These are phyloP conservation scores for Stramonita haemastoma DNA, from an alignment of 2,888 invertebrate species.

Conservation along the genomic window DNA sequence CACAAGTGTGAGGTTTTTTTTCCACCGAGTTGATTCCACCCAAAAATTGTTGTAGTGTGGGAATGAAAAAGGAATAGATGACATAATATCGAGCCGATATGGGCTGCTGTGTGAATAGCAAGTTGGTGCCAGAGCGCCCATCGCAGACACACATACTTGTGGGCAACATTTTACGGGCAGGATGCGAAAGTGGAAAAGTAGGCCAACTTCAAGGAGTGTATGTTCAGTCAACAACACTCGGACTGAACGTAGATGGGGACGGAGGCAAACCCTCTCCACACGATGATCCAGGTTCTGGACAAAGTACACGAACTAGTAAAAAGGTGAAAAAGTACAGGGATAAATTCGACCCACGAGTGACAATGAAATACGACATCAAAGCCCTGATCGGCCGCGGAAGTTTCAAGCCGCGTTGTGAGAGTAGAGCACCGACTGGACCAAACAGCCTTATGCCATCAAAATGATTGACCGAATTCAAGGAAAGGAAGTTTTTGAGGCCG, in stretches of 20 bases:
- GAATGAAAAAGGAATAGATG: neutral
- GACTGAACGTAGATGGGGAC: slow-evolving; percentile 49
- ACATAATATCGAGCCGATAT: neutral
- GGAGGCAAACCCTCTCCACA: slow-evolving; percentile 32
- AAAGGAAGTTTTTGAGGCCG: slow-evolving; percentile 79
- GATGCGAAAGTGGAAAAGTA: slow-evolving; percentile 56
- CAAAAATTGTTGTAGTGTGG: neutral
- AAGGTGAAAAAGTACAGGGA: slow-evolving; percentile 75
- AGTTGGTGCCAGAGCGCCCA: slow-evolving; percentile 72
- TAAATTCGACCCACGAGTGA: slow-evolving; percentile 78
- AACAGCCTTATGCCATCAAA: slow-evolving; percentile 79
- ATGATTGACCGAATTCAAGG: slow-evolving; percentile 78
- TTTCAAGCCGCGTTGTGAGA: slow-evolving; percentile 78
- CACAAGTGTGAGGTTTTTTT: neutral
- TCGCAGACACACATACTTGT: slow-evolving; percentile 64
- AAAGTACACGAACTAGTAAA: slow-evolving; percentile 63
- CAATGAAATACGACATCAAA: slow-evolving; percentile 79
- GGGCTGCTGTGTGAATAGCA: slow-evolving; percentile 52
- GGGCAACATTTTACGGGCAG: slow-evolving; percentile 65
- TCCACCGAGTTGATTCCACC: neutral
- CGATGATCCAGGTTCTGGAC: slow-evolving; percentile 53
- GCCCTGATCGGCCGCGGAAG: slow-evolving; percentile 78
- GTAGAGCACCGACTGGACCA: slow-evolving; percentile 77
- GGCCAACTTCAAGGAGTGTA: slow-evolving; percentile 44
- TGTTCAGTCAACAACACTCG: slow-evolving; percentile 50